A percentile compares a stretch with the other conserved stretches of the same genome.
phyloP scores from a whole-genome alignment of 2,888 invertebrate genomes.

The Orthonychiurus folsomi region DNA sequence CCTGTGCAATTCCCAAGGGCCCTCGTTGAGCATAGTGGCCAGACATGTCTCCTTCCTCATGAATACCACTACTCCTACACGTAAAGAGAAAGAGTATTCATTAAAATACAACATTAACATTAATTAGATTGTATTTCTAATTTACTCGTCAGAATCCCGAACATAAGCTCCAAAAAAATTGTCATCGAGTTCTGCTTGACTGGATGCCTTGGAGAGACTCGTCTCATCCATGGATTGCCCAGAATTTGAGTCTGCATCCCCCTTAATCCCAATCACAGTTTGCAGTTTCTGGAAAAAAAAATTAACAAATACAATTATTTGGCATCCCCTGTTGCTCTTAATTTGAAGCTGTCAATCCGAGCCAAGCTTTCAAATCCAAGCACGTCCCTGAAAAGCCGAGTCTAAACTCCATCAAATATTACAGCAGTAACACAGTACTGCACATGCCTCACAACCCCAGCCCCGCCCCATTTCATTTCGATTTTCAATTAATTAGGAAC shows the following conservation, averaged over 20 bases:
- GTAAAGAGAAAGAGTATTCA: neutral
- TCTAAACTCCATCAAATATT: no score
- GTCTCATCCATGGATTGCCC: constrained; percentile 51
- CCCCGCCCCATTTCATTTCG: neutral
- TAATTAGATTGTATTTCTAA: no score
- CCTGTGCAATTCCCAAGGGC: neutral
- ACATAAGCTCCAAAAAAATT: constrained; percentile 26
- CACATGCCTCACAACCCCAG: no score
- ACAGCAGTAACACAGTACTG: no score
- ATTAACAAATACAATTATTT: constrained; percentile 2
- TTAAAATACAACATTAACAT: neutral
- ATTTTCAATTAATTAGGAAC: neutral
- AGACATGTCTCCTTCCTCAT: constrained; percentile 53
- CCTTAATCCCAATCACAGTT: constrained; percentile 24
- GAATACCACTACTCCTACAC: constrained; percentile 51
- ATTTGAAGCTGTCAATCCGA: no score
- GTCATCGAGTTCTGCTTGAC: constrained; percentile 49
- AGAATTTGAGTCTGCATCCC: constrained; percentile 43
- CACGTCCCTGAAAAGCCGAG: no score
- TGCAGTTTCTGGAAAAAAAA: constrained; percentile 27
- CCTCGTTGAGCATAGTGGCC: no score
- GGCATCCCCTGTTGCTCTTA: no score
- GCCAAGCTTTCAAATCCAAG: no score
- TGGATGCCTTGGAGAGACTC: constrained; percentile 50
- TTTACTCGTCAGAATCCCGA: constrained; percentile 45